phyloP scores from a whole-genome alignment of 2,113 vertebrate species.

The Nematolebias whitei region DNA sequence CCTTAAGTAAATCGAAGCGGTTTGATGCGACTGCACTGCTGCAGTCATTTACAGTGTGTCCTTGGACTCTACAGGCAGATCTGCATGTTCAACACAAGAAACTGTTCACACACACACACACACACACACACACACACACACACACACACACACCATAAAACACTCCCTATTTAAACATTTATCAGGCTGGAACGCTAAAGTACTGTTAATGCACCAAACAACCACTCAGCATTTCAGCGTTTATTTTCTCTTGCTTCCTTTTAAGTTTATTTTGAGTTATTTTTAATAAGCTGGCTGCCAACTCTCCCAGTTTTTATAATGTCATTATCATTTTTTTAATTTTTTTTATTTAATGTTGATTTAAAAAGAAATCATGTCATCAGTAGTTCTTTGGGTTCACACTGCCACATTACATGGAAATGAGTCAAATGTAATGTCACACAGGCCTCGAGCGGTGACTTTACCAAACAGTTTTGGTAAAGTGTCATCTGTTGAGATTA shows the following conservation, averaged over 20 bases:
- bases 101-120: too few relatives aligned
- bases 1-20: too few relatives aligned
- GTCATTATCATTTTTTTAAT: neutral
- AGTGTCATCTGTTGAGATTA: constrained; percentile 28
- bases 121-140: too few relatives aligned
- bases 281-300: too few relatives aligned
- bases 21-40: too few relatives aligned
- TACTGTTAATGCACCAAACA: constrained; percentile 23
- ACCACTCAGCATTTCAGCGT: constrained; percentile 22
- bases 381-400: constrained; percentile 2
- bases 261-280: constrained; percentile 4
- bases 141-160: constrained; percentile 12
- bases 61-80: constrained; percentile 3
- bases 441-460: constrained; percentile 3
- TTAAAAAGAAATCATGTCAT: neutral
- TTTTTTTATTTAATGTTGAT: neutral
- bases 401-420: neutral
- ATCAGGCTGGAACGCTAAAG: constrained; percentile 39
- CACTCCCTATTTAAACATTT: constrained; percentile 59
- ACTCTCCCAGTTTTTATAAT: neutral
- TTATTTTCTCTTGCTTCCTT: neutral
- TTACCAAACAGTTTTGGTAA: constrained; percentile 32
- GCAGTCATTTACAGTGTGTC: neutral
- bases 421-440: neutral
- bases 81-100: constrained; percentile 29